Base-by-base conservation (phyloP, 2,113 vertebrate genomes). In the Ceyx melanurus region DNA sequence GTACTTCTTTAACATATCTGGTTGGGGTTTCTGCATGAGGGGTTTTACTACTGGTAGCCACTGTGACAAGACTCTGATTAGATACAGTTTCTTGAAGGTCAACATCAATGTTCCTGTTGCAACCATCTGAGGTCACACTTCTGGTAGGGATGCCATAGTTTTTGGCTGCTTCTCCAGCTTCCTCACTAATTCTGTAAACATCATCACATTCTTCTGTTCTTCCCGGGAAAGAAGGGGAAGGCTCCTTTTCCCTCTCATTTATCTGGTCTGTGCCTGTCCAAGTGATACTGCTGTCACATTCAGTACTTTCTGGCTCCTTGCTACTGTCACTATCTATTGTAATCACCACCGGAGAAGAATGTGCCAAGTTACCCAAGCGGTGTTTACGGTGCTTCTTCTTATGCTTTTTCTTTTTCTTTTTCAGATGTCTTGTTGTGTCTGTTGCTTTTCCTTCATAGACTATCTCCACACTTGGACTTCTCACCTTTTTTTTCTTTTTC, bases 381-480 rank as follows among this genome's bases (percentile, higher is more conserved):
- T 98, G 97, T 67, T 96, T 98, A 82, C 96, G 98, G 60, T 98
- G 98, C 92, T 98, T 99, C 88, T 97, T 99, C 96, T 98, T 99
- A 91, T 98, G 98, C 74, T 99, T 99, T 90, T 98, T 99, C 97
- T 98, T 99, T 89, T 98, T 99, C 96, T 99, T 99, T 82, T 98
- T 98, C 76, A 98, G 98, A 78, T 96, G 98, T 33, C 81, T 98
- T 70, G 77, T 86, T n/a, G 91, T 70, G 31, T 98, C 98, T 1
- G 92, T 86, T 10, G 94, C 73, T 95, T 97, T 98, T 31, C 98
- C 98, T 95, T 98, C 98, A 4, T 97, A 98, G 64, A 98, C 87
- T 19, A 98, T 98, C 95, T 99, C 98, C 53, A 98, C 97, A 45
- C 98, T 99, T 35, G 97, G 95, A 86, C 99, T 99, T 58, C 98